Evolutionary conservation across 2,113 vertebrate species (phyloP), one percentile per base, ranked within the genome.

Genomic region (Etheostoma spectabile): DNA sequence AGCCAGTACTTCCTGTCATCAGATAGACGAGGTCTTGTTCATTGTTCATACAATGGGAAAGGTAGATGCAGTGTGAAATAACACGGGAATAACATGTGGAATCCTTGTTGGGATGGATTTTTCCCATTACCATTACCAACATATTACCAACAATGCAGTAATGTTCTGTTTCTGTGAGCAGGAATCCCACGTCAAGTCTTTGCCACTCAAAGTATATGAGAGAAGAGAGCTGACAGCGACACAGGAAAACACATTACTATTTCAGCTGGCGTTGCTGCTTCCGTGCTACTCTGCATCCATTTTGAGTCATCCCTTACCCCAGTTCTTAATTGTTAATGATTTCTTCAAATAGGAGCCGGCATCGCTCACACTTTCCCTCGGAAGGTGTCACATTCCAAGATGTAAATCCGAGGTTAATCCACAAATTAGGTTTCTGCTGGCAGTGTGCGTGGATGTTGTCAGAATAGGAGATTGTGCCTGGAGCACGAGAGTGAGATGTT

Each of bases 271-370:
- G 24, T 57, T 38, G 86, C 80, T 51, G 62, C 86, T 91, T 90
- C 83, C 84, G 78, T 94, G 92, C 85, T 22, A 72, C 82, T 69
- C 59, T 68, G 63, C 67, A 38, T 80, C 86, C 84, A 72, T 77
- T 84, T 77, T 42, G 68, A 78, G 19, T 89, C 76, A 67, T 86
- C 81, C 69, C 67, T 30, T 49, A 77, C 78, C 69, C 79, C 78
- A 35, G 59, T 72, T 62, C 80, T 93, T 93, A 95, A 93, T 92
- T 93, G 72, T 93, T 94, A 89, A 93, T 93, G 94, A 85, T 90
- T 94, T 92, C 90, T 93, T 92, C 89, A 94, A 92, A 88, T 93
- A 89, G 88, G 18, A 92, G 80, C 70, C 27, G 64, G 71, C 74
- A 68, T 82, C 56, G 21, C 24, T 80, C 79, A 35, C 64, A 69